Conservation (phyloP, 2,888 invertebrate species). For the Erebia epiphron region DNA sequence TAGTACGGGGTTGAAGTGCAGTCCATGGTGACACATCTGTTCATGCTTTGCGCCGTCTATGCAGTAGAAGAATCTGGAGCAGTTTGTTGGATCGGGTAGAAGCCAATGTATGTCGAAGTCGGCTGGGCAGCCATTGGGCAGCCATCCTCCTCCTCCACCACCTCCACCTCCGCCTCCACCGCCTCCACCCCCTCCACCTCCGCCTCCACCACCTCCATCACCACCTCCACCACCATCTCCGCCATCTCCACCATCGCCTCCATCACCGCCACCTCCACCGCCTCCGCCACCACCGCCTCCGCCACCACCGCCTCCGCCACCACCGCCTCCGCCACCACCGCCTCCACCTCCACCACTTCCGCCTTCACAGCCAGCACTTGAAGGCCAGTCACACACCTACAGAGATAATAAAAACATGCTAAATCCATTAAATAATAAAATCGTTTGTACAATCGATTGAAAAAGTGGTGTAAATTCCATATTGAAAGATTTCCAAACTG, state of each 20-base stretch:
- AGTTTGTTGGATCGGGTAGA: constrained; percentile 50
- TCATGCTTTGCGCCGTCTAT: constrained; percentile 47
- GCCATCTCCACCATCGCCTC: neutral
- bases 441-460: no score
- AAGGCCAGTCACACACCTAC: constrained; percentile 19
- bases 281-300: neutral
- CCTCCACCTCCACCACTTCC: constrained; percentile 8
- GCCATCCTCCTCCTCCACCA: neutral
- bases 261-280: neutral
- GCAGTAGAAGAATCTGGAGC: constrained; percentile 53
- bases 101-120: constrained; percentile 46
- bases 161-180: neutral
- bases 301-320: neutral
- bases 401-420: neutral
- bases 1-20: constrained; percentile 5
- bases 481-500: no score
- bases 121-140: constrained; percentile 48
- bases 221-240: neutral
- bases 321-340: neutral
- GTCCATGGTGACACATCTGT: constrained; percentile 22
- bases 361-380: constrained; percentile 10
- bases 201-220: neutral
- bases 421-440: no score
- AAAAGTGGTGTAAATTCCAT: no score
- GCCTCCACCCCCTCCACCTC: neutral